Base-by-base conservation (phyloP, 2,888 invertebrate genomes). In the Caenorhabditis japonica region DNA sequence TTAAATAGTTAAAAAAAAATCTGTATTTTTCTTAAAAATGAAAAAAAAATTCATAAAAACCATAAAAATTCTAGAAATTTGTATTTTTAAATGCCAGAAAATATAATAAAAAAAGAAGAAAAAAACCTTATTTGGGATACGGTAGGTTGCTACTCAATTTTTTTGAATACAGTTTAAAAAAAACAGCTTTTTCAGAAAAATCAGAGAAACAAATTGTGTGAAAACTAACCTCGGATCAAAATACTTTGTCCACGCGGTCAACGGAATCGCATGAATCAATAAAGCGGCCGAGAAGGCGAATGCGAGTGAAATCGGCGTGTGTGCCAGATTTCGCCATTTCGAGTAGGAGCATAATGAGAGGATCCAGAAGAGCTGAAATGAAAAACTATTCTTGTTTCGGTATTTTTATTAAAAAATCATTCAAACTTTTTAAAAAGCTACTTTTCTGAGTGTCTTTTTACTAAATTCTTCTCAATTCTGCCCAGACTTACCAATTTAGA, bases 351-450 rank as follows among this genome's bases (percentile, higher is more conserved):
- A 51, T 27, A 76, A 15, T 8, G 49, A 75, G 43, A 69, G 27
- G 10, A 77, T 25, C 69, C 74, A 77, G 72, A 76, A 77, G 19
- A 70, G 44, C 77, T 74, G 71, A 36, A 77, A 56, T 5, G 34
- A 46, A 3, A 8, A 4, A 12, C 39, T 21, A 25, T 4, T 4
- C 17, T 58, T 49, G 41, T 17, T 30, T 30, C 30, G 10, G 7
- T 30, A 10, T 30, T 30, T 30, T 30, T 7, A 30, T 30, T 30
- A 10, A 30, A n/a, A 38, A 52, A 56, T 3, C 34, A 21, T 27
- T 15, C 15, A 23, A 47, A 25, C 33, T 27, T 34, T 59, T 17
- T 19, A 21, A 13, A 39, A 12, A 23, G 4, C 10, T 10, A 13
- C 43, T 15, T 49, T n/a, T n/a, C n/a, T n/a, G n/a, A n/a, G n/a